A percentile compares a stretch with the other conserved stretches of the same genome.
Evolutionary conservation across 1,140 invertebrate genomes (phyloP).

Genomic region (Sogatella furcifera): DNA sequence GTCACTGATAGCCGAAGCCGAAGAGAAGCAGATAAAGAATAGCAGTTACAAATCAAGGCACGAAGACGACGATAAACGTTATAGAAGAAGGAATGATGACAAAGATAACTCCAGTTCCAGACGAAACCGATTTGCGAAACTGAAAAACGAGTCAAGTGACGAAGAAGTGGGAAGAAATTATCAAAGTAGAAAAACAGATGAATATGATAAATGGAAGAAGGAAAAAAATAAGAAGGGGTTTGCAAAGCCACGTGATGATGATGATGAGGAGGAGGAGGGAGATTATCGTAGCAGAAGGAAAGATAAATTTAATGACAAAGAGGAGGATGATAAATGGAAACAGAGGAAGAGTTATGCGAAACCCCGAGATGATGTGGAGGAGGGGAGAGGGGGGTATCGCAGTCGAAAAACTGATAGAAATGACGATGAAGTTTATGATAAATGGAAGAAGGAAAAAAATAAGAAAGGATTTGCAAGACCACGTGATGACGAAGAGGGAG

Average conservation of each 20-base stretch:
- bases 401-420: neutral
- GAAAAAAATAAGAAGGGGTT: neutral
- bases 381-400: too few species aligned
- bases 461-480: neutral
- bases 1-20: constrained; percentile 39
- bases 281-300: neutral
- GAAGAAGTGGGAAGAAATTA: neutral
- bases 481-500: neutral
- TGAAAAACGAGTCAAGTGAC: neutral
- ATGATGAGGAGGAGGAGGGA: neutral
- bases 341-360: too few species aligned
- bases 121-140: neutral
- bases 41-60: neutral
- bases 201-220: constrained; percentile 5
- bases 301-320: too few species aligned
- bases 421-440: constrained; percentile 2
- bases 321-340: too few species aligned
- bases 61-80: neutral
- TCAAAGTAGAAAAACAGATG: too few species aligned
- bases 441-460: constrained; percentile 6
- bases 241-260: neutral
- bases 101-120: neutral
- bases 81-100: neutral
- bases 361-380: too few species aligned
- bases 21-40: constrained; percentile 24